These are phyloP conservation scores for Phymanthus crucifer DNA, from an alignment of 92 coral and sea anemone genomes.

Conservation along the genomic window DNA sequence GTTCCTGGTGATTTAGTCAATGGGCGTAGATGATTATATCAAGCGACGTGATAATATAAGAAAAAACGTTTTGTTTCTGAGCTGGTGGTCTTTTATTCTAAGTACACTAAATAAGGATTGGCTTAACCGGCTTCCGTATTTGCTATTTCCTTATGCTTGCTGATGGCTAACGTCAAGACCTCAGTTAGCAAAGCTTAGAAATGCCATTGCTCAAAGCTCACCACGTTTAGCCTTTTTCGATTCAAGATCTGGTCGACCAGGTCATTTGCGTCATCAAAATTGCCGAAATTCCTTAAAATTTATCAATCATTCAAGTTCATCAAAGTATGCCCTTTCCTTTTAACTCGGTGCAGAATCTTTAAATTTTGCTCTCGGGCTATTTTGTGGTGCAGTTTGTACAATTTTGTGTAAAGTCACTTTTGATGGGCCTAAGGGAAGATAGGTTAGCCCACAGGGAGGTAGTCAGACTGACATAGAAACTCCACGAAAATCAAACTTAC, in stretches of 20 bases:
- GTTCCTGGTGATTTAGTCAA: no score
- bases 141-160: not conserved
- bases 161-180: not conserved
- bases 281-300: conserved; percentile 18
- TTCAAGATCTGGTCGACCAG: conserved; percentile 12
- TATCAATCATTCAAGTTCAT: not conserved
- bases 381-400: not conserved
- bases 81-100: not conserved
- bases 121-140: not conserved
- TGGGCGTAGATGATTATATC: not conserved
- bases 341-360: not conserved
- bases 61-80: not conserved
- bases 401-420: not conserved
- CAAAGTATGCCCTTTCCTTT: not conserved
- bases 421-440: no score
- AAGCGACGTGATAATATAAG: not conserved
- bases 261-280: conserved; percentile 20
- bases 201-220: not conserved
- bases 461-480: no score
- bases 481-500: no score
- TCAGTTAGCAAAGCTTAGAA: not conserved
- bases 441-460: no score
- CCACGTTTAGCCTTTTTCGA: not conserved
- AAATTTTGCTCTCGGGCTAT: not conserved
- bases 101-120: not conserved